Conservation (phyloP, 1,140 invertebrate genomes). For the Papilio xuthus region DNA sequence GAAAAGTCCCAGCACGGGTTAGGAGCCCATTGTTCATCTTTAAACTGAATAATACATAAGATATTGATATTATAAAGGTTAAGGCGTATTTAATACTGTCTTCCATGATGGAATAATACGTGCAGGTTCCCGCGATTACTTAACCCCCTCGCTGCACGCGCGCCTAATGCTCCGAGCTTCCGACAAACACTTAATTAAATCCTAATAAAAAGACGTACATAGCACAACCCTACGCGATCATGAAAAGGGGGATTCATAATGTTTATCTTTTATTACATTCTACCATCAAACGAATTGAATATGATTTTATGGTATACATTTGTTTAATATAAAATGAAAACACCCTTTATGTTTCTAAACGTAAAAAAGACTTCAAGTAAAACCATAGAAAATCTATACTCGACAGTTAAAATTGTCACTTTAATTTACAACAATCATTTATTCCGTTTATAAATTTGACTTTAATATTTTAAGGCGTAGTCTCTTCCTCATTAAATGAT, state of each 20-base stretch:
- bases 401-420: no score
- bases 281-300: conserved; percentile 8
- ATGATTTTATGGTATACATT: neutral
- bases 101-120: conserved; percentile 68
- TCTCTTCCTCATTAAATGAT: neutral
- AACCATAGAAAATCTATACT: no score
- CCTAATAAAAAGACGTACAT: conserved; percentile 63
- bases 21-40: conserved; percentile 66
- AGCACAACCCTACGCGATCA: conserved; percentile 40
- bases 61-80: conserved; percentile 73
- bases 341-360: neutral
- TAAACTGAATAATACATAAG: conserved; percentile 78
- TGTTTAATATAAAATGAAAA: neutral
- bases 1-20: conserved; percentile 64
- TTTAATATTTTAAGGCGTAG: neutral
- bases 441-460: neutral
- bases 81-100: conserved; percentile 73
- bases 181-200: conserved; percentile 71
- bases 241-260: conserved; percentile 49
- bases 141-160: conserved; percentile 61
- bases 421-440: neutral
- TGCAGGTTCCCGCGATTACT: conserved; percentile 50
- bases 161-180: conserved; percentile 59
- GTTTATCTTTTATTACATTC: conserved; percentile 39
- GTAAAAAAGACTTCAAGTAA: no score